Evolutionary conservation across 1,140 invertebrate species (phyloP), one percentile per base, ranked within the genome.

Genomic region (Hormaphis cornu): DNA sequence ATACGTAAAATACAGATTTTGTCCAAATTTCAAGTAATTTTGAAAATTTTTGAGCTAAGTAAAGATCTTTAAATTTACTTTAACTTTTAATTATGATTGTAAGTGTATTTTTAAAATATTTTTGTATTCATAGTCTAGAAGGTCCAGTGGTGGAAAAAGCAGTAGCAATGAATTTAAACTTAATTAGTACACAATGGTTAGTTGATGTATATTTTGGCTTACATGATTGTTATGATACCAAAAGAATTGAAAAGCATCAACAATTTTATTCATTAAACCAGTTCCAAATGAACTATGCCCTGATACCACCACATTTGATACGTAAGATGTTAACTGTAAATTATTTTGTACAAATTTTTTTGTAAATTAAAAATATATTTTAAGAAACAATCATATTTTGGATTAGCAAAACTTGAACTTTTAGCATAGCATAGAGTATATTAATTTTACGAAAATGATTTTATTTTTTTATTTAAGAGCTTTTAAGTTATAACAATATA

Each of bases 141-240:
- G 93, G 93, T 35, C 80, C 81, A 52, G 97, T 97, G 78, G 95
- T 89, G 79, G 81, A 86, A 73, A 90, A 90, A 74, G 94, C 95
- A 0, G 84, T 89, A 52, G 91, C 97, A 77, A 97, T 92, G 90
- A 83, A 83, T 74, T 81, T 82, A 46, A 88, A 89, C 18, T 85
- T 93, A 3, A 93, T 98, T 0, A 97, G 95, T 78, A 87, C 89
- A 6, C 86, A 90, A 71, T 98, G 95, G 95, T 79, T 98, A 46
- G 92, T 89, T 66, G 95, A 98, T 78, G 83, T 98, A 40, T 81
- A 96, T 73, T 87, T 97, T 70, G 95, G 89, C 90, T 74, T 87
- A 84, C 75, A 84, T 84, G 1, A 12, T 20, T 20, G 91, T 92
- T n/a, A n/a, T n/a, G n/a, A n/a, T n/a, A n/a, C n/a, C n/a, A n/a